phyloP scores from a whole-genome alignment of 2,888 invertebrate genomes.

The Anthrax anthrax region DNA sequence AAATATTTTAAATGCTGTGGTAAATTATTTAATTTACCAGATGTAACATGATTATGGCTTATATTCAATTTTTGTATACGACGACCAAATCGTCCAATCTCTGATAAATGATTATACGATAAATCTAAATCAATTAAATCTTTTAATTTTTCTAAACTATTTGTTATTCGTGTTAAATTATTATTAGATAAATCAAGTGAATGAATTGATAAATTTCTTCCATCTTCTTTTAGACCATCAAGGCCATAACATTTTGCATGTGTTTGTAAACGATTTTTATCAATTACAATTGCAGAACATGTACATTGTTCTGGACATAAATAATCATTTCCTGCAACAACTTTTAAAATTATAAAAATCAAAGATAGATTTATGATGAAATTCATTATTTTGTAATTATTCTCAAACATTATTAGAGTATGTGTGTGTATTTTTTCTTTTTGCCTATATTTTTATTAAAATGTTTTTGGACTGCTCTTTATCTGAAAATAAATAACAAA shows the following conservation, averaged over 20 bases:
- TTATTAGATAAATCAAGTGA: slow-evolving; percentile 48
- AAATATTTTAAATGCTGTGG: slow-evolving; percentile 45
- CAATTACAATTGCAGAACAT: slow-evolving; percentile 19
- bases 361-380: no score
- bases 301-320: slow-evolving; percentile 27
- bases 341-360: no score
- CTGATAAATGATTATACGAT: slow-evolving; percentile 45
- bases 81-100: slow-evolving; percentile 43
- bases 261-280: slow-evolving; percentile 20
- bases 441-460: no score
- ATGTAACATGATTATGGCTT: slow-evolving; percentile 44
- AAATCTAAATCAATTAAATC: slow-evolving; percentile 48
- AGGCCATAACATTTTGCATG: slow-evolving; percentile 30
- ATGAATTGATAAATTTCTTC: slow-evolving; percentile 25
- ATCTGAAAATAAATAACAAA: no score
- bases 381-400: no score
- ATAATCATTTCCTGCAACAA: no score
- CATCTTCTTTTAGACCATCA: slow-evolving; percentile 18
- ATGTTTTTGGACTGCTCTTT: no score
- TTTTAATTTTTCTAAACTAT: slow-evolving; percentile 43
- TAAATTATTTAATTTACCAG: slow-evolving; percentile 39
- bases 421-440: no score
- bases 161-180: slow-evolving; percentile 41
- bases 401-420: no score
- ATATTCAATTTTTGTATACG: slow-evolving; percentile 45